Percentiles rank a stretch among this genome's conserved stretches.
phyloP scores from a whole-genome alignment of 2,113 vertebrate species.

The Pterocles orientalis region DNA sequence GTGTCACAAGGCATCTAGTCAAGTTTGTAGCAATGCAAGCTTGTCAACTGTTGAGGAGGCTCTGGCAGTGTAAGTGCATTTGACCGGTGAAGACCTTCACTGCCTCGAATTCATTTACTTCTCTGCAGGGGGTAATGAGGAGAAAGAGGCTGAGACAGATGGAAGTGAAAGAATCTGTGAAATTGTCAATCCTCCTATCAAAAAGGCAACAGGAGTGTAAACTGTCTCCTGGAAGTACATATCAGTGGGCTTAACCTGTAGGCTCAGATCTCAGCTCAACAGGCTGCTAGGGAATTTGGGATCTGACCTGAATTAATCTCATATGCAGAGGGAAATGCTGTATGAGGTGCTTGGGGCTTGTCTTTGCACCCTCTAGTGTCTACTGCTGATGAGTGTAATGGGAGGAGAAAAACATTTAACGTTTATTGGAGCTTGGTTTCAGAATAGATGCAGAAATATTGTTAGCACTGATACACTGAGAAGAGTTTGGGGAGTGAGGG shows the following conservation, averaged over 20 bases:
- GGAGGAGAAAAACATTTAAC: not conserved
- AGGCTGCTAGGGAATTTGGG: not conserved
- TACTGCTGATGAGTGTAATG: not conserved
- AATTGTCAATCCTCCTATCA: conserved; percentile 17
- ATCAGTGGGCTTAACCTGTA: not conserved
- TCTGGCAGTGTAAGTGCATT: not conserved
- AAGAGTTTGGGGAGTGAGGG: not conserved
- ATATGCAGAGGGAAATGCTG: not conserved
- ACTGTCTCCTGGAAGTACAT: not conserved
- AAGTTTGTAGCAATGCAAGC: not conserved
- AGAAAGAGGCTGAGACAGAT: not conserved
- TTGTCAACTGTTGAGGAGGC: conserved; percentile 5
- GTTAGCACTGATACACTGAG: not conserved
- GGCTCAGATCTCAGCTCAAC: not conserved
- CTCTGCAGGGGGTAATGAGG: not conserved
- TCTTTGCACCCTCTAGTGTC: not conserved
- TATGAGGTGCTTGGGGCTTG: not conserved
- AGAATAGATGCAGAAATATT: not conserved
- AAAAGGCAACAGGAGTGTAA: not conserved
- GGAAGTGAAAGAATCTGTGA: conserved; percentile 41
- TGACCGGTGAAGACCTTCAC: not conserved
- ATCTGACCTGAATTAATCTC: not conserved
- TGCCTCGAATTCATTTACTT: conserved; percentile 29
- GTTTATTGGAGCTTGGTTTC: not conserved
- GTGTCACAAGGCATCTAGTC: conserved; percentile 20